These are phyloP conservation scores for Bovichtus variegatus DNA, from an alignment of 2,797 vertebrate species.

Conservation along the genomic window DNA sequence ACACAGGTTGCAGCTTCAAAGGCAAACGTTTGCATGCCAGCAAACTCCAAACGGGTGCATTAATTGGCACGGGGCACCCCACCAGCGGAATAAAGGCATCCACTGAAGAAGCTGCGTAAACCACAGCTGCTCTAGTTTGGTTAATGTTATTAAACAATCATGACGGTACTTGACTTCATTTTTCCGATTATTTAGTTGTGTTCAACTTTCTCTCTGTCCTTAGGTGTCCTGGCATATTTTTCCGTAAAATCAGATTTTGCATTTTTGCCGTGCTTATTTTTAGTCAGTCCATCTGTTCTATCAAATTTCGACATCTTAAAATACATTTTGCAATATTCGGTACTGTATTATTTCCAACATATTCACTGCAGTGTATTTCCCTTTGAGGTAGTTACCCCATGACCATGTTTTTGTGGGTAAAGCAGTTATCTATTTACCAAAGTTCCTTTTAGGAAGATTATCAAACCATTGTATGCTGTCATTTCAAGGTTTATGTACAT, in stretches of 20 bases:
- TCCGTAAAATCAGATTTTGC: neutral
- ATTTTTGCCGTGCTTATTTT: neutral
- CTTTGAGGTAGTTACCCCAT: neutral
- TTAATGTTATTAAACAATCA: conserved; percentile 10
- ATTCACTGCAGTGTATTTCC: neutral
- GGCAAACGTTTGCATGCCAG: neutral
- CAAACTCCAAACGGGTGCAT: conserved; percentile 2
- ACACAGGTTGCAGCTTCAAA: conserved; percentile 19
- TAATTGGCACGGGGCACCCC: conserved; percentile 11
- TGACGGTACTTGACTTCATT: neutral
- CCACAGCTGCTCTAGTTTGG: conserved; percentile 21
- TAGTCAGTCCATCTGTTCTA: neutral
- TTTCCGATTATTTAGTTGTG: neutral
- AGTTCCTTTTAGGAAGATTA: neutral
- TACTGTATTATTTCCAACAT: neutral
- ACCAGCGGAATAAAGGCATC: conserved; percentile 21
- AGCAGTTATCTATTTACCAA: neutral
- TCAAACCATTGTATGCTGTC: neutral
- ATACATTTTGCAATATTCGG: neutral
- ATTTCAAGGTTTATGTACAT: neutral
- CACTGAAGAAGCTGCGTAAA: conserved; percentile 31
- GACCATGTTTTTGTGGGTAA: neutral
- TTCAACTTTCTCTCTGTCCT: neutral
- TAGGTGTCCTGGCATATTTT: neutral
- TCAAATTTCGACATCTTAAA: neutral